Percentiles rank a stretch among this genome's conserved stretches.
These are phyloP conservation scores for Pocillopora verrucosa DNA, from an alignment of 64 coral and sea anemone genomes.

Conservation along the genomic window DNA sequence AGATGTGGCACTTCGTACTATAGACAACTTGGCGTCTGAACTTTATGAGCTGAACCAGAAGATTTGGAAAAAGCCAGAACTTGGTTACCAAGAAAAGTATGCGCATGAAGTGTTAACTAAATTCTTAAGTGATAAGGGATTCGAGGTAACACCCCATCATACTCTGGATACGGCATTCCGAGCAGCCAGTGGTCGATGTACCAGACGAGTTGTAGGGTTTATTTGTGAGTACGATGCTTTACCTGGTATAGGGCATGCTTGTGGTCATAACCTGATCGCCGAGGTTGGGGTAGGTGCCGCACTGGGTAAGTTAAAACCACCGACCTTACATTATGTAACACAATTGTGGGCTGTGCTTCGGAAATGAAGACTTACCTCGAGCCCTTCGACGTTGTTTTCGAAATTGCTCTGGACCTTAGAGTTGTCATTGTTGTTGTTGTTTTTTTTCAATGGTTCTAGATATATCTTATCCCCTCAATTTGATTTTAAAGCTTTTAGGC, in stretches of 20 bases:
- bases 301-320: conserved; percentile 31
- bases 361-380: no score
- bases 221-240: conserved; percentile 86
- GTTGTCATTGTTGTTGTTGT: no score
- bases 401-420: no score
- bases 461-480: no score
- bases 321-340: no score
- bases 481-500: no score
- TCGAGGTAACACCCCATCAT: conserved; percentile 33
- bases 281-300: conserved; percentile 65
- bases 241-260: conserved; percentile 71
- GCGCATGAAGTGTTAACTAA: conserved; percentile 57
- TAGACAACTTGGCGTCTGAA: conserved; percentile 37
- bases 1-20: conserved; percentile 37
- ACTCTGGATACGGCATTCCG: conserved; percentile 68
- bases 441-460: no score
- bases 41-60: conserved; percentile 72
- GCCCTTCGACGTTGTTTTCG: no score
- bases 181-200: conserved; percentile 27
- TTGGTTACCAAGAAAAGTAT: conserved; percentile 66
- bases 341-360: no score
- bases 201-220: conserved; percentile 45
- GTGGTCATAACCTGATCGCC: conserved; percentile 77
- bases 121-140: conserved; percentile 49
- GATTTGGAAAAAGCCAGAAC: conserved; percentile 75